Conservation (phyloP, 2,888 invertebrate species). For the Serripes groenlandicus region DNA sequence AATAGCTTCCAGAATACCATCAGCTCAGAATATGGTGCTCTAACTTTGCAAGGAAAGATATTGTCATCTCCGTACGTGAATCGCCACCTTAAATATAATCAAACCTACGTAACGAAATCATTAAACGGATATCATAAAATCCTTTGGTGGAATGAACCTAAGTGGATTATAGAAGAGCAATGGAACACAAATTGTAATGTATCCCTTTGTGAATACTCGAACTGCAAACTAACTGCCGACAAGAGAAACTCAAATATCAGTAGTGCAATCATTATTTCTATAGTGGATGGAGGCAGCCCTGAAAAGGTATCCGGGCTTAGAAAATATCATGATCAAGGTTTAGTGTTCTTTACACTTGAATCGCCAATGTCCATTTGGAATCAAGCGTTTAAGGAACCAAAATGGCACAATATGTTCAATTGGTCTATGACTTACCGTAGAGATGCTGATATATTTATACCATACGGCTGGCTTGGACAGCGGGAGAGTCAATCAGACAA, state of each 20-base stretch:
- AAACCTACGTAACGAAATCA: neutral
- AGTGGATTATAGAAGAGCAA: neutral
- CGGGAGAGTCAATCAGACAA: neutral
- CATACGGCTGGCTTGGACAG: neutral
- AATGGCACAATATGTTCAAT: conserved; percentile 5
- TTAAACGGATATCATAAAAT: neutral
- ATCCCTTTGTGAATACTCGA: neutral
- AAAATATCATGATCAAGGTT: conserved; percentile 3
- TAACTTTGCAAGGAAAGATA: neutral
- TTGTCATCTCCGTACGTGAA: neutral
- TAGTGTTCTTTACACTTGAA: conserved; percentile 9
- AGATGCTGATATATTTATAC: conserved; percentile 28
- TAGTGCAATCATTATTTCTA: neutral
- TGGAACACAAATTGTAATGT: neutral
- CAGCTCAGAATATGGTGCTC: too few relatives aligned
- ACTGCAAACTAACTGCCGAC: neutral
- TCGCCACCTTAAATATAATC: neutral
- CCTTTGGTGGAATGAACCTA: conserved; percentile 15
- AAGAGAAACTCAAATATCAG: neutral
- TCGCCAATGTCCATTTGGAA: neutral
- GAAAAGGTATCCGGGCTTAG: neutral
- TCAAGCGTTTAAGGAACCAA: neutral
- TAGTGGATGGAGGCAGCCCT: neutral
- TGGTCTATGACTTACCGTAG: conserved; percentile 24
- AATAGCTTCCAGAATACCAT: too few relatives aligned